Percentiles rank a stretch among this genome's conserved stretches.
Conservation (phyloP, 1,140 invertebrate genomes). For the Antheraea pernyi region DNA sequence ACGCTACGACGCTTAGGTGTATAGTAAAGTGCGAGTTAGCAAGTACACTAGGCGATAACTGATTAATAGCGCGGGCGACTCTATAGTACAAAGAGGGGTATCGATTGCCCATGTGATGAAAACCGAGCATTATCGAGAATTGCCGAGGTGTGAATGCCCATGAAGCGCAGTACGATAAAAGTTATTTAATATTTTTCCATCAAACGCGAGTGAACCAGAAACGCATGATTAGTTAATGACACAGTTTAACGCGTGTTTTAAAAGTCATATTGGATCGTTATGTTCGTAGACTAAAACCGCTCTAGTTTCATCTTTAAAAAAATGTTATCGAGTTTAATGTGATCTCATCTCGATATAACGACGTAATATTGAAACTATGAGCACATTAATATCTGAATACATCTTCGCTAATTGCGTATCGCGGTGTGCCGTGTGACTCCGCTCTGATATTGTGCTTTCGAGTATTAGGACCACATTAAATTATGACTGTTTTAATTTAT, state of each 20-base stretch:
- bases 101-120: too few species aligned
- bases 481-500: constrained; percentile 47
- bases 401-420: constrained; percentile 11
- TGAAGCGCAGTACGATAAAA: too few species aligned
- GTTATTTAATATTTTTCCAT: too few species aligned
- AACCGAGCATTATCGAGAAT: too few species aligned
- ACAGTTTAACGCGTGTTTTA: background rate
- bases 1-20: too few species aligned
- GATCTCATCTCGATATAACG: background rate
- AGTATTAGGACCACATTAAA: constrained; percentile 30
- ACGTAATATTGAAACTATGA: background rate
- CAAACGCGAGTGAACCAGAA: too few species aligned
- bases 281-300: background rate
- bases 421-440: background rate
- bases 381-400: background rate
- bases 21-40: too few species aligned
- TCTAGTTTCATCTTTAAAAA: background rate
- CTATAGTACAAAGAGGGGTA: too few species aligned
- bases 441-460: constrained; percentile 32
- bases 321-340: background rate
- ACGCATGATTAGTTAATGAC: too few species aligned
- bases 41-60: too few species aligned
- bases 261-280: background rate
- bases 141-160: too few species aligned
- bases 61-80: too few species aligned